phyloP scores from a whole-genome alignment of 2,888 invertebrate genomes.

The Xanthorhoe spadicearia region DNA sequence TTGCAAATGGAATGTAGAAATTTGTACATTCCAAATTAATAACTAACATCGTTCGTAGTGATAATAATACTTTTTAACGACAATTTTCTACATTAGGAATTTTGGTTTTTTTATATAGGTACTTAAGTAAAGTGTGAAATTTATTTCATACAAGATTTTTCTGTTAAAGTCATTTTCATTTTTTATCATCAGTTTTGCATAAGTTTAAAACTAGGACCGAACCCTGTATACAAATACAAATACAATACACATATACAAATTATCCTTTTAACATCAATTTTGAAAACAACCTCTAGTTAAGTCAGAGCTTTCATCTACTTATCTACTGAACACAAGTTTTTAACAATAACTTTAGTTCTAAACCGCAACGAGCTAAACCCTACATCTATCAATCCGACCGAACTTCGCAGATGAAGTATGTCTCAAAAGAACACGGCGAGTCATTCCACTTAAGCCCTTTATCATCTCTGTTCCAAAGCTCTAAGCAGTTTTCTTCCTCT shows the following conservation, averaged over 20 bases:
- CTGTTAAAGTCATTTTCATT: too few species aligned
- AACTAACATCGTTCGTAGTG: not conserved
- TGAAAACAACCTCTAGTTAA: too few species aligned
- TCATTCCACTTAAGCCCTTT: slow-evolving; percentile 97
- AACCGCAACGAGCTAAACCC: slow-evolving; percentile 1
- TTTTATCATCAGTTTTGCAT: too few species aligned
- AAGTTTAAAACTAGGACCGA: too few species aligned
- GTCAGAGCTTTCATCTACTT: too few species aligned
- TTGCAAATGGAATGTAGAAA: not conserved
- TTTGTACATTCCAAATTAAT: not conserved
- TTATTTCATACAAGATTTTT: too few species aligned
- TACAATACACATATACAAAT: too few species aligned
- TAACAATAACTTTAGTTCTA: not conserved
- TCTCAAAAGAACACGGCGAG: slow-evolving; percentile 96
- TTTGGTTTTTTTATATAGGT: not conserved
- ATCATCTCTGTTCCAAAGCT: slow-evolving; percentile 96
- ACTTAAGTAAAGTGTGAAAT: too few species aligned
- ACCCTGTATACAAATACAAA: too few species aligned
- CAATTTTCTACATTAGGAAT: not conserved
- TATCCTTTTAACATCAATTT: too few species aligned
- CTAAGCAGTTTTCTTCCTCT: slow-evolving; percentile 96
- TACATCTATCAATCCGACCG: slow-evolving; percentile 75
- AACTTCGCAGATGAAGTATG: slow-evolving; percentile 96
- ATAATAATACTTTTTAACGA: not conserved
- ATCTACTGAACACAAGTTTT: too few species aligned